Evolutionary conservation across 2,797 vertebrate genomes (phyloP).

Genomic region (Phrynocephalus guinanensis): DNA sequence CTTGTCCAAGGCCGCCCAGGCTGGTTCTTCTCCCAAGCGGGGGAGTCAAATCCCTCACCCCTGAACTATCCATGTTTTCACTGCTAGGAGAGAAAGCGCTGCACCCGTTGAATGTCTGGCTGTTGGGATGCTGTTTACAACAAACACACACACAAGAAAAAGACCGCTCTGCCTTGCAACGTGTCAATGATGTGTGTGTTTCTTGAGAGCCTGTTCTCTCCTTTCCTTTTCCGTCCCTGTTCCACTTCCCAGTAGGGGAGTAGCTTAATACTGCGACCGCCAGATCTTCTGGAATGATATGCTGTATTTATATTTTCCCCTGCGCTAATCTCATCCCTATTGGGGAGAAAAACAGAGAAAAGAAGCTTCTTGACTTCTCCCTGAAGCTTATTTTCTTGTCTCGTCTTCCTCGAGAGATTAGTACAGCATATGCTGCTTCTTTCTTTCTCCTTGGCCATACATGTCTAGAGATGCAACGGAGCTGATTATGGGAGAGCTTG

Average conservation of each 20-base stretch:
- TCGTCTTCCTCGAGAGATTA: constrained; percentile 15
- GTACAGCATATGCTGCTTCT: neutral
- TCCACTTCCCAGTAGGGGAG: too few species aligned
- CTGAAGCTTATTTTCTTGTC: neutral
- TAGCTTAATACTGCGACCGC: too few species aligned
- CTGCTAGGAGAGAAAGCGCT: neutral
- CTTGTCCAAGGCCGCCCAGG: too few species aligned
- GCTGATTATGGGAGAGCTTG: constrained; percentile 31
- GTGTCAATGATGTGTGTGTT: too few species aligned
- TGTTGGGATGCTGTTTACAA: too few species aligned
- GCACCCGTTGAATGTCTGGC: neutral
- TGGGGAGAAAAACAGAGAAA: neutral
- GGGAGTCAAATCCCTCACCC: neutral
- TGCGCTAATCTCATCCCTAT: neutral
- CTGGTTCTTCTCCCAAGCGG: too few species aligned
- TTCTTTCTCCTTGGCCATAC: neutral
- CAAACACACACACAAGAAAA: too few species aligned
- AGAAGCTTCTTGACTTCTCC: neutral
- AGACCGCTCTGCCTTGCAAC: too few species aligned
- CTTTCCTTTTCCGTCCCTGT: neutral
- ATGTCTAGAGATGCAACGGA: neutral
- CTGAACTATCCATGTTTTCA: neutral
- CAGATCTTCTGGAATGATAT: too few species aligned
- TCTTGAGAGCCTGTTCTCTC: neutral
- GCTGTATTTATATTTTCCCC: neutral